These are phyloP conservation scores for Arrhamphus sclerolepis DNA, from an alignment of 2,797 vertebrate species.

Conservation along the genomic window DNA sequence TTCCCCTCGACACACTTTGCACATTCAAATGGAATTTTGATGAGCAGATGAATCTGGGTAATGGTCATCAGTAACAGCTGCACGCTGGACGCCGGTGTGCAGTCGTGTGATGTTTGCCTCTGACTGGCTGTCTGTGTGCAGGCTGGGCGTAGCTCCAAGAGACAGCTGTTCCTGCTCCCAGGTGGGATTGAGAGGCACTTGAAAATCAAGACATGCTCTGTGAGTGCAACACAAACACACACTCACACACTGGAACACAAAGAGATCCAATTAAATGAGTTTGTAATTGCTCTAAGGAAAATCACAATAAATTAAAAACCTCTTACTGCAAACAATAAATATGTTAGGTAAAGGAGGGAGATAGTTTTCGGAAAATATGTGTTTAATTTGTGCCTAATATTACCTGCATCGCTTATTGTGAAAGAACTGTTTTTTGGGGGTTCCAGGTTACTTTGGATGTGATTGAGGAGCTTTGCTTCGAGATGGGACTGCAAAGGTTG, in stretches of 20 bases:
- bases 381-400: not conserved
- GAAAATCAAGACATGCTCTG: constrained; percentile 97
- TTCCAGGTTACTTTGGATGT: constrained; percentile 90
- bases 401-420: not conserved
- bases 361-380: not conserved
- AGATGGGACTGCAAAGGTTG: constrained; percentile 89
- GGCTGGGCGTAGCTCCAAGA: constrained; percentile 96
- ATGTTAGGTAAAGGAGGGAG: not conserved
- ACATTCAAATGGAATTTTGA: constrained; percentile 6
- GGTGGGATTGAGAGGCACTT: constrained; percentile 93
- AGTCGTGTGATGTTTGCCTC: constrained; percentile 1
- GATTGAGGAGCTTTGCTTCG: constrained; percentile 91
- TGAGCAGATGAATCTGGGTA: not conserved
- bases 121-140: constrained; percentile 59
- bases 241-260: constrained; percentile 3
- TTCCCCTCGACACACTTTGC: not conserved
- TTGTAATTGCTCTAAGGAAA: not conserved
- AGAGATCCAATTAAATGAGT: not conserved
- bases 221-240: constrained; percentile 66
- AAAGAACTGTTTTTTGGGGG: not conserved
- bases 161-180: constrained; percentile 93
- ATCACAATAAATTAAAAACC: not conserved
- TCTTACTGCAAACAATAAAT: not conserved
- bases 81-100: not conserved
- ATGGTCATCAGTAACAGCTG: constrained; percentile 18